A percentile compares a stretch with the other conserved stretches of the same genome.
Evolutionary conservation across 2,797 vertebrate genomes (phyloP).

Genomic region (Phrynocephalus guinanensis): DNA sequence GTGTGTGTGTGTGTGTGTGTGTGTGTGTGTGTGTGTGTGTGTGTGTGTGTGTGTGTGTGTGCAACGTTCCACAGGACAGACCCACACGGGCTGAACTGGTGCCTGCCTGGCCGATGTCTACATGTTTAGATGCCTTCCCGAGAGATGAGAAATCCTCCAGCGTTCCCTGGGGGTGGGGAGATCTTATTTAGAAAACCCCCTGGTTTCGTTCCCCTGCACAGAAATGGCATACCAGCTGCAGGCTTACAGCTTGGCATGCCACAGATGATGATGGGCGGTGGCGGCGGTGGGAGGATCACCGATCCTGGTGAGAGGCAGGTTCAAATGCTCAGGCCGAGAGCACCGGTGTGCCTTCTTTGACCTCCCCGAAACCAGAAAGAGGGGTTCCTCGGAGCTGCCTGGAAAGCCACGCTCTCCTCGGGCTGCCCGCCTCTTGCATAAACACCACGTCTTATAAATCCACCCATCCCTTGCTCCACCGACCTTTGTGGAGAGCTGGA

Average conservation of each 20-base stretch:
- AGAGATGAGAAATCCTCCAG: neutral
- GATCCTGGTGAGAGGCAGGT: neutral
- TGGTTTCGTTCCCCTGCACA: neutral
- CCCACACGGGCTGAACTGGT: too few species aligned
- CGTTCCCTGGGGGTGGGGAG: too few species aligned
- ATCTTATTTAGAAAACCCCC: neutral
- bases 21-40: too few species aligned
- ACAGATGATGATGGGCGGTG: too few species aligned
- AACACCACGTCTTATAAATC: conserved; percentile 61
- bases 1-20: too few species aligned
- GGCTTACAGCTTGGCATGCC: neutral
- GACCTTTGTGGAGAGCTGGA: conserved; percentile 50
- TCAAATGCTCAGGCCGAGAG: neutral
- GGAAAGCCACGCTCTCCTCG: neutral
- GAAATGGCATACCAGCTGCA: too few species aligned
- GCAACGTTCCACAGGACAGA: too few species aligned
- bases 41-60: too few species aligned
- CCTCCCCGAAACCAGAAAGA: neutral
- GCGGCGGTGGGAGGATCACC: too few species aligned
- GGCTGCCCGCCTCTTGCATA: conserved; percentile 42
- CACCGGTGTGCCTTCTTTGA: neutral
- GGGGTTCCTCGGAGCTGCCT: neutral
- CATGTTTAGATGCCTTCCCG: too few species aligned
- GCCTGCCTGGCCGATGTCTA: too few species aligned
- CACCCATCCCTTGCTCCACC: conserved; percentile 33